Conservation (phyloP, 2,888 invertebrate species). For the Teinopalpus imperialis region DNA sequence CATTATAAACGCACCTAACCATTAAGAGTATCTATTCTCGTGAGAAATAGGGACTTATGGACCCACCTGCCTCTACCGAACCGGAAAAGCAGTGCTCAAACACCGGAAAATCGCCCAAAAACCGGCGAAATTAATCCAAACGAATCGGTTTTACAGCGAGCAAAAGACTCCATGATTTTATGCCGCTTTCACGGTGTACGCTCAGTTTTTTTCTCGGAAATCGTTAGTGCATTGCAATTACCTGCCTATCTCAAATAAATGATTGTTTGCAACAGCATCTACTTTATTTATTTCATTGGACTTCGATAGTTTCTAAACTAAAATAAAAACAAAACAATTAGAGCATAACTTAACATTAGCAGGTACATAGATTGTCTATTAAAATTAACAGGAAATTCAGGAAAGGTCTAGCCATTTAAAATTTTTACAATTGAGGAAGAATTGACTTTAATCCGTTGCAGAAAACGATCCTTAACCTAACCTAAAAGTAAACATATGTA, state of each 20-base stretch:
- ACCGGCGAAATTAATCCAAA: slow-evolving; percentile 70
- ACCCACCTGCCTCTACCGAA: slow-evolving; percentile 69
- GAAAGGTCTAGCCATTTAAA: too few species aligned
- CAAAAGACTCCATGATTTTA: slow-evolving; percentile 57
- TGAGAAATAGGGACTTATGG: slow-evolving; percentile 64
- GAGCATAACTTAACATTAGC: background rate
- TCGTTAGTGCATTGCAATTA: slow-evolving; percentile 72
- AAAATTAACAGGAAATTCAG: too few species aligned
- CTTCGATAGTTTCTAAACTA: slow-evolving; percentile 36
- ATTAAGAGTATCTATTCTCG: slow-evolving; percentile 64
- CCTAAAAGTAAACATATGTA: background rate
- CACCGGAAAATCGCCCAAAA: slow-evolving; percentile 77
- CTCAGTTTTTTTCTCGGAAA: slow-evolving; percentile 51
- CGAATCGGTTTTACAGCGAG: slow-evolving; percentile 60
- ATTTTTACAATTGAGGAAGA: too few species aligned
- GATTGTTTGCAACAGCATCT: slow-evolving; percentile 23
- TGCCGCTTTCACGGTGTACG: slow-evolving; percentile 65
- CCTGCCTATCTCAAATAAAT: slow-evolving; percentile 46
- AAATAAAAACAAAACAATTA: background rate
- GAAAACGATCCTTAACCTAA: too few species aligned
- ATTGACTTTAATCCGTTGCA: too few species aligned
- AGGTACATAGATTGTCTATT: too few species aligned
- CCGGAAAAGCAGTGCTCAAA: slow-evolving; percentile 74
- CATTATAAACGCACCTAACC: slow-evolving; percentile 48
- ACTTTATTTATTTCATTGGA: slow-evolving; percentile 24